A percentile compares a stretch with the other conserved stretches of the same genome.
These are phyloP conservation scores for Anguilla anguilla DNA, from an alignment of 2,797 vertebrate genomes.

Conservation along the genomic window DNA sequence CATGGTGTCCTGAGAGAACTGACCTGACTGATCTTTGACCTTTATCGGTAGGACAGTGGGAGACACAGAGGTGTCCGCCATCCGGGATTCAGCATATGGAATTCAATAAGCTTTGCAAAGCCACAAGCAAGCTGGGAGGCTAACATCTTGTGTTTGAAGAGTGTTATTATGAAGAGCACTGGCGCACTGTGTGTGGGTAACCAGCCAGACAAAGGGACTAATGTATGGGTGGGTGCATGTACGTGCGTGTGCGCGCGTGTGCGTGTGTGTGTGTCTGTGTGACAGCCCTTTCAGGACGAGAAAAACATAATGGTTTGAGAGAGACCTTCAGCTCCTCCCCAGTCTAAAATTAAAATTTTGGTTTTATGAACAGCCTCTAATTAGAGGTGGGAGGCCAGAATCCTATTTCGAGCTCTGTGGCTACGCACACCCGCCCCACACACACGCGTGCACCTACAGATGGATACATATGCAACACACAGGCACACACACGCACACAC, in stretches of 20 bases:
- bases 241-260: slow-evolving; percentile 66
- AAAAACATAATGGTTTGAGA: slow-evolving; percentile 31
- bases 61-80: background rate
- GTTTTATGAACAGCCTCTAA: slow-evolving; percentile 81
- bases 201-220: slow-evolving; percentile 57
- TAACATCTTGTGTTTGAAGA: slow-evolving; percentile 58
- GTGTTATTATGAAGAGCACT: slow-evolving; percentile 64
- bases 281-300: background rate
- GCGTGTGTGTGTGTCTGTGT: slow-evolving; percentile 29
- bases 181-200: slow-evolving; percentile 70
- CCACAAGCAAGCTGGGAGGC: slow-evolving; percentile 38
- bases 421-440: slow-evolving; percentile 71
- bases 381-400: slow-evolving; percentile 74
- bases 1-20: background rate
- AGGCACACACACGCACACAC: slow-evolving; percentile 19
- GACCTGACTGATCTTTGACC: background rate
- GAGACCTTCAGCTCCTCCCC: slow-evolving; percentile 61
- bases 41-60: background rate
- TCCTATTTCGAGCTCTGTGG: slow-evolving; percentile 75
- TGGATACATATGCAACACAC: slow-evolving; percentile 26
- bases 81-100: background rate
- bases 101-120: slow-evolving; percentile 44
- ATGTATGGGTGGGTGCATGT: slow-evolving; percentile 44
- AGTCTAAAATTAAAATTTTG: slow-evolving; percentile 82
- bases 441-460: slow-evolving; percentile 35